A percentile compares a stretch with the other conserved stretches of the same genome.
These are phyloP conservation scores for Drosophila tripunctata DNA, from an alignment of 2,888 invertebrate species.

Conservation along the genomic window DNA sequence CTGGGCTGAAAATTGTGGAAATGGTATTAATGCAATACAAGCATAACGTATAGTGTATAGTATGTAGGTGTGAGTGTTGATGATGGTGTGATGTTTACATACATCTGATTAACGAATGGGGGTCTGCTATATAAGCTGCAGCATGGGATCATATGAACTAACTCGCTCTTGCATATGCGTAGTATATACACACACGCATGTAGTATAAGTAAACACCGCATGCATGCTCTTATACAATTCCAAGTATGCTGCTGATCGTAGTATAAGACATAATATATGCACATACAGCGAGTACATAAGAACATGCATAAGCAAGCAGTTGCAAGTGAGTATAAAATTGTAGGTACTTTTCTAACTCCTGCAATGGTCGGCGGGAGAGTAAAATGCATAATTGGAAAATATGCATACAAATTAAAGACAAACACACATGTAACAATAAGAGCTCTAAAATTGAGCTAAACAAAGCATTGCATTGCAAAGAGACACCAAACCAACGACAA, in stretches of 20 bases:
- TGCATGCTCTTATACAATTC: background rate
- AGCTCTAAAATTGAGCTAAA: constrained; percentile 68
- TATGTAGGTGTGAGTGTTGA: constrained; percentile 15
- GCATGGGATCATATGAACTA: constrained; percentile 17
- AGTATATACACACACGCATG: background rate
- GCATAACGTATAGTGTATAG: no score
- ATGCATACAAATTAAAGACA: constrained; percentile 69
- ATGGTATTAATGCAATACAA: constrained; percentile 19
- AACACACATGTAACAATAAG: constrained; percentile 73
- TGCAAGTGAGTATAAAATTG: background rate
- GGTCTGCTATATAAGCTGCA: constrained; percentile 17
- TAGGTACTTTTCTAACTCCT: background rate
- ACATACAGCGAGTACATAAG: background rate
- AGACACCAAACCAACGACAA: constrained; percentile 38
- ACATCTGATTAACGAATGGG: constrained; percentile 40
- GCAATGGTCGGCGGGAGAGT: constrained; percentile 16
- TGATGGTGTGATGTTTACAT: constrained; percentile 29
- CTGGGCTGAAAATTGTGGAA: background rate
- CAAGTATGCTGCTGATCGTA: constrained; percentile 7
- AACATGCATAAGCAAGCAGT: background rate
- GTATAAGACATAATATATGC: background rate
- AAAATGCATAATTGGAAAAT: constrained; percentile 68
- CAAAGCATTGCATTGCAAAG: constrained; percentile 73
- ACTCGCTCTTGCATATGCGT: background rate
- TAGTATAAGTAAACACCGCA: background rate